A percentile compares a stretch with the other conserved stretches of the same genome.
Conservation (phyloP, 2,113 vertebrate genomes). For the Sinosuthora webbiana region DNA sequence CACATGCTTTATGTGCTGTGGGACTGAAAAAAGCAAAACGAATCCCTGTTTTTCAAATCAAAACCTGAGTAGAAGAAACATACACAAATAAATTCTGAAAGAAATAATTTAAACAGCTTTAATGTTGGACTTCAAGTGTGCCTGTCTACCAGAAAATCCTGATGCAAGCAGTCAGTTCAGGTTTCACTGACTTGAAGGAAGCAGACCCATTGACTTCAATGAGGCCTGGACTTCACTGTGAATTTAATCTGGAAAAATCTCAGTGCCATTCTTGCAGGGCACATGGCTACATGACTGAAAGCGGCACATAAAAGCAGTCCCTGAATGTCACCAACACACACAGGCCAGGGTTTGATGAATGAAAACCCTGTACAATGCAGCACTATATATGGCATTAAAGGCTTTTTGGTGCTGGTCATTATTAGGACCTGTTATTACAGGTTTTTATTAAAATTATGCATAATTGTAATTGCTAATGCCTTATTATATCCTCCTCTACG, state of each 20-base stretch:
- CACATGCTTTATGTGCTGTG: background rate
- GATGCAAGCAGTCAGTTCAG: background rate
- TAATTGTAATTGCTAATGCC: constrained; percentile 5
- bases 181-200: background rate
- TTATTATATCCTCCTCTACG: background rate
- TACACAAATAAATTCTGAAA: background rate
- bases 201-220: background rate
- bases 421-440: background rate
- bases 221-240: background rate
- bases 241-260: background rate
- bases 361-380: background rate
- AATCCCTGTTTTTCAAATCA: background rate
- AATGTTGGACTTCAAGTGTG: background rate
- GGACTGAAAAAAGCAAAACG: background rate
- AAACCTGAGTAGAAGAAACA: background rate
- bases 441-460: constrained; percentile 20
- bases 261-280: background rate
- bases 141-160: background rate
- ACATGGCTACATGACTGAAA: background rate
- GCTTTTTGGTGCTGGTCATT: background rate
- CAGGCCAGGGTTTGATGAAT: background rate
- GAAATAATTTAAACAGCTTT: background rate
- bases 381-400: background rate
- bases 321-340: background rate
- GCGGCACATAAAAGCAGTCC: background rate